Evolutionary conservation across 2,113 vertebrate species (phyloP).

Genomic region (Alectura lathami): DNA sequence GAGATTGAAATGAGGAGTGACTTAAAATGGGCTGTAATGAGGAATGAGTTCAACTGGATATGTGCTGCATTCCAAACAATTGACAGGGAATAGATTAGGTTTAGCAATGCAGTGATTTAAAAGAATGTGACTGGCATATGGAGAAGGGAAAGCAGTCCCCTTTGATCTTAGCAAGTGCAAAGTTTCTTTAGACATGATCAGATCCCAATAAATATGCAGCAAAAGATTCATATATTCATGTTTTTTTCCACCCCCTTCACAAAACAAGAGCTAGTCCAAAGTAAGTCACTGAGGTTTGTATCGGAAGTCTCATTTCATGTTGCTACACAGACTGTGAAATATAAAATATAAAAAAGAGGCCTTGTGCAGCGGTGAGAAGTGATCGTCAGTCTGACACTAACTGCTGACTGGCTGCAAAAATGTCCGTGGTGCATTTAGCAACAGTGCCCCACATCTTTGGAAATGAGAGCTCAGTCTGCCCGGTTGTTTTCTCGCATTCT

Average conservation of each 20-base stretch:
- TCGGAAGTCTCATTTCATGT: background rate
- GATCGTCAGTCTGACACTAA: background rate
- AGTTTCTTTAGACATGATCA: background rate
- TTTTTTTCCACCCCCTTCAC: background rate
- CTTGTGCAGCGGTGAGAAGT: accelerated
- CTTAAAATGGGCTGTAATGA: background rate
- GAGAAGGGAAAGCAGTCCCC: background rate
- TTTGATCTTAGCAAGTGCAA: constrained; percentile 1
- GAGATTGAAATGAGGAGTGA: constrained; percentile 33
- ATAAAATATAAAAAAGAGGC: background rate
- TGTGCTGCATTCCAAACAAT: background rate
- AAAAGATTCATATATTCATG: background rate
- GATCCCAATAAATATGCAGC: background rate
- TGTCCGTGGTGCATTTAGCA: background rate
- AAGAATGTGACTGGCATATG: background rate
- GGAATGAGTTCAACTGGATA: background rate
- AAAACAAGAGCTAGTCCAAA: background rate
- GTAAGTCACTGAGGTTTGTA: background rate
- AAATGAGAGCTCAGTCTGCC: background rate
- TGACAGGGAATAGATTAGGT: constrained; percentile 15
- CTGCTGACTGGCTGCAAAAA: background rate
- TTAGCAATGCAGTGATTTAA: background rate
- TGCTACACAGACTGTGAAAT: background rate
- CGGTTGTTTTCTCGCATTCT: background rate
- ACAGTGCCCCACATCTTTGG: background rate